Evolutionary conservation across 1,140 invertebrate genomes (phyloP).

Genomic region (Thalassaphorura encarpata): DNA sequence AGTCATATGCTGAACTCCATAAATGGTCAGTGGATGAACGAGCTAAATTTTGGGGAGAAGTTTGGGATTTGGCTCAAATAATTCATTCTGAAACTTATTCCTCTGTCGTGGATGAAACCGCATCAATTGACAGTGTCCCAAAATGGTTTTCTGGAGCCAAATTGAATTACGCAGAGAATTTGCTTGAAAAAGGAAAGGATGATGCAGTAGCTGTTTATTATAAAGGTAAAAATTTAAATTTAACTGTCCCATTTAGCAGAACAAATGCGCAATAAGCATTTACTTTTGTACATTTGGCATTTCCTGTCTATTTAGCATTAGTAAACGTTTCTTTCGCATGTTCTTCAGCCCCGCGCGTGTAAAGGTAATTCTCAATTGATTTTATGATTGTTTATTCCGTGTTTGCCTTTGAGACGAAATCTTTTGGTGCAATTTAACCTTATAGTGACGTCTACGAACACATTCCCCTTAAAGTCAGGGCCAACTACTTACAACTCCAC

Average conservation of each 20-base stretch:
- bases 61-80: slow-evolving; percentile 22
- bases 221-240: slow-evolving; percentile 23
- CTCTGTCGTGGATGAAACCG: slow-evolving; percentile 23
- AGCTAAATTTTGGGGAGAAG: slow-evolving; percentile 28
- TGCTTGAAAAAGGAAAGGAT: slow-evolving; percentile 27
- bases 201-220: slow-evolving; percentile 29
- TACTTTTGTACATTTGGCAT: no score
- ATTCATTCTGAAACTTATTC: slow-evolving; percentile 20
- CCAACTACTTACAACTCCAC: no score
- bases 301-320: no score
- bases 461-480: no score
- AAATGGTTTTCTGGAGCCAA: slow-evolving; percentile 32
- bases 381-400: no score
- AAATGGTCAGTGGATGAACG: slow-evolving; percentile 25
- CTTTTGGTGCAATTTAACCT: no score
- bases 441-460: no score
- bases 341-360: no score
- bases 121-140: slow-evolving; percentile 27
- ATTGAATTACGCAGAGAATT: slow-evolving; percentile 32
- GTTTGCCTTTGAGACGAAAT: no score
- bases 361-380: no score
- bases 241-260: background rate
- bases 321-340: no score
- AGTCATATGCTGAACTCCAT: slow-evolving; percentile 25
- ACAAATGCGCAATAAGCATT: no score